Conservation (phyloP, 2,888 invertebrate species). For the Nemoura dubitans region DNA sequence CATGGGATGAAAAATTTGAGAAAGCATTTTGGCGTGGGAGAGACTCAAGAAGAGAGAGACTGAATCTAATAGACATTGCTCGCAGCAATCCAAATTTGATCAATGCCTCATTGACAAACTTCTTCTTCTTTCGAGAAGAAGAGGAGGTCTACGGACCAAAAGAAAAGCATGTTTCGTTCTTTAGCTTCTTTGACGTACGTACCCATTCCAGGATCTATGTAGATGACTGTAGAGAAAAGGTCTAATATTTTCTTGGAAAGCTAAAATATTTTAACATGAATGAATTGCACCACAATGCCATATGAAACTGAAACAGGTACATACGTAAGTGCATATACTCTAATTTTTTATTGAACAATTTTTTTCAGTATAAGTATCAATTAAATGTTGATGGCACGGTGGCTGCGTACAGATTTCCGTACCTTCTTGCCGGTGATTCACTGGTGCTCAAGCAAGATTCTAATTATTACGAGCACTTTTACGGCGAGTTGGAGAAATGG, state of each 20-base stretch:
- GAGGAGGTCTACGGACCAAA: conserved; percentile 87
- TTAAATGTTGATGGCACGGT: conserved; percentile 95
- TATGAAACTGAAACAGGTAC: too few species aligned
- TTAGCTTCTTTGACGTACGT: conserved; percentile 92
- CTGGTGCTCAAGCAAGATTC: conserved; percentile 93
- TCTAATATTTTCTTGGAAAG: background rate
- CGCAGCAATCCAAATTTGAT: conserved; percentile 79
- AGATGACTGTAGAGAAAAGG: background rate
- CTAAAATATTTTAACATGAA: background rate
- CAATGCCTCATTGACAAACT: conserved; percentile 93
- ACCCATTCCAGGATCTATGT: too few species aligned
- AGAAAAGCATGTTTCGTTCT: conserved; percentile 85
- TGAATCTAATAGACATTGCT: conserved; percentile 83
- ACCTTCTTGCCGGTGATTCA: conserved; percentile 87
- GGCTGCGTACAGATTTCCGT: conserved; percentile 94
- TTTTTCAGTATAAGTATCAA: conserved; percentile 89
- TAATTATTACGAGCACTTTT: conserved; percentile 95
- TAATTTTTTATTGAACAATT: conserved; percentile 29
- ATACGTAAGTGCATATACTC: background rate
- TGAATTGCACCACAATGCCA: background rate
- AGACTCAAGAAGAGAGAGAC: conserved; percentile 85
- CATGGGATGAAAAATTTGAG: conserved; percentile 78
- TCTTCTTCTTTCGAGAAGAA: conserved; percentile 92
- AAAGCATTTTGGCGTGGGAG: conserved; percentile 92
- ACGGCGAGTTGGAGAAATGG: conserved; percentile 76